These are phyloP conservation scores for Laupala kohalensis DNA, from an alignment of 1,140 invertebrate species.

Conservation along the genomic window DNA sequence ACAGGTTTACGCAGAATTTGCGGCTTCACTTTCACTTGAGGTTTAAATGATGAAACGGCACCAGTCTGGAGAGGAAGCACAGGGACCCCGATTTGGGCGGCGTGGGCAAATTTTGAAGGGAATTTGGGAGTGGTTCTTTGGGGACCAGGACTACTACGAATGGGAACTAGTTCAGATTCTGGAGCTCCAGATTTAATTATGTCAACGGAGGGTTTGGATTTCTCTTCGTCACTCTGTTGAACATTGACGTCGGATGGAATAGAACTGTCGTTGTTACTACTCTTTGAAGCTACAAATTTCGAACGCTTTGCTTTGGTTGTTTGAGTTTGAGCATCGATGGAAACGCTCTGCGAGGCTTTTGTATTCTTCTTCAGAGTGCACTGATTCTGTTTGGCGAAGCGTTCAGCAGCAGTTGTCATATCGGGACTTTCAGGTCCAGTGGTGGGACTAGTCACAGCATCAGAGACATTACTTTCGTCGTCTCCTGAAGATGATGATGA, in stretches of 20 bases:
- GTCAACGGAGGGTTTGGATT: conserved; percentile 16
- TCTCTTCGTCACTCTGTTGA: conserved; percentile 16
- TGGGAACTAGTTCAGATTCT: conserved; percentile 17
- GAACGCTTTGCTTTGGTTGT: conserved; percentile 18
- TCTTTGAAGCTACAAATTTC: conserved; percentile 7
- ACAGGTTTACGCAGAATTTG: conserved; percentile 55
- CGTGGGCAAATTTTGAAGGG: conserved; percentile 35
- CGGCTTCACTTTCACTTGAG: conserved; percentile 58
- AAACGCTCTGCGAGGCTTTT: conserved; percentile 27
- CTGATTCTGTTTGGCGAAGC: conserved; percentile 66
- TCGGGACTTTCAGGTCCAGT: conserved; percentile 46
- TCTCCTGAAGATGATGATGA: conserved; percentile 17
- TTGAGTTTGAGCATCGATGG: conserved; percentile 18
- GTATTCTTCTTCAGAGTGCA: conserved; percentile 68
- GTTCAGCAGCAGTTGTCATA: conserved; percentile 56
- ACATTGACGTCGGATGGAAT: conserved; percentile 9
- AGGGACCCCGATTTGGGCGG: not conserved
- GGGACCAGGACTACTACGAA: conserved; percentile 34
- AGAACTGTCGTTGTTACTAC: conserved; percentile 4
- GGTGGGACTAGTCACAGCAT: conserved; percentile 21
- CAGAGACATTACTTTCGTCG: conserved; percentile 16
- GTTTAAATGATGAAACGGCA: conserved; percentile 44
- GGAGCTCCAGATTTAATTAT: conserved; percentile 18
- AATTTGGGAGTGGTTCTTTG: conserved; percentile 41
- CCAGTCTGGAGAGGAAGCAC: conserved; percentile 22